Percentiles rank a stretch among this genome's conserved stretches.
These are phyloP conservation scores for Streblospio benedicti DNA, from an alignment of 1,140 invertebrate genomes.

Conservation along the genomic window DNA sequence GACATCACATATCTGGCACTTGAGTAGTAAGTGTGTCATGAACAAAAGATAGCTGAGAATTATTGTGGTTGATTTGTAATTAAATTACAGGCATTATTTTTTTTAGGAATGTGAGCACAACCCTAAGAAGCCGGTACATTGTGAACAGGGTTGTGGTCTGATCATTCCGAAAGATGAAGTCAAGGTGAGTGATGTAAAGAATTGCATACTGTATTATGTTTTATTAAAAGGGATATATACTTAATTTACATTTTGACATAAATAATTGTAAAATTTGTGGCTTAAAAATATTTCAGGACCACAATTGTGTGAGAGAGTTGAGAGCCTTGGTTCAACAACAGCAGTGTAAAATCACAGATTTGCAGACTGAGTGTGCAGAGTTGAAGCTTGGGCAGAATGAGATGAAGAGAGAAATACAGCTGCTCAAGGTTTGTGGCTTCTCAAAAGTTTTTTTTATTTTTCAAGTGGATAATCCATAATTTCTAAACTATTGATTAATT, in stretches of 20 bases:
- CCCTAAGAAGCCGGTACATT: conserved; percentile 83
- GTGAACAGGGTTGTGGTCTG: conserved; percentile 84
- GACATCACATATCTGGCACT: too few species aligned
- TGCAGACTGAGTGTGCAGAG: conserved; percentile 57
- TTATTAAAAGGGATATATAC: too few species aligned
- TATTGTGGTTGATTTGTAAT: too few species aligned
- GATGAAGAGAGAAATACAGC: conserved; percentile 74
- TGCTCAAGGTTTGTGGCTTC: conserved; percentile 62
- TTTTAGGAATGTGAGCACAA: conserved; percentile 80
- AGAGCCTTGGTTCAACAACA: conserved; percentile 74
- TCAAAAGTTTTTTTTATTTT: not conserved
- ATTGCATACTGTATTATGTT: not conserved
- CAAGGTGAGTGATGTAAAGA: conserved; percentile 50
- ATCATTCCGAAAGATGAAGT: conserved; percentile 91
- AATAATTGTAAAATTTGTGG: too few species aligned
- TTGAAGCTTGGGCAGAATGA: conserved; percentile 68
- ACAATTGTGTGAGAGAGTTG: conserved; percentile 85
- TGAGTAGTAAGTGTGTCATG: too few species aligned
- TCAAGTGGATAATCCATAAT: not conserved
- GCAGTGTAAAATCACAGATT: conserved; percentile 72
- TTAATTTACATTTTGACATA: too few species aligned
- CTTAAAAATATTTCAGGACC: too few species aligned
- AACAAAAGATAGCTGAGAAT: too few species aligned
- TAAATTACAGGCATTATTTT: too few species aligned
- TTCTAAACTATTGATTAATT: too few species aligned